Evolutionary conservation across 2,113 vertebrate genomes (phyloP).

Genomic region (Phoenicopterus ruber): DNA sequence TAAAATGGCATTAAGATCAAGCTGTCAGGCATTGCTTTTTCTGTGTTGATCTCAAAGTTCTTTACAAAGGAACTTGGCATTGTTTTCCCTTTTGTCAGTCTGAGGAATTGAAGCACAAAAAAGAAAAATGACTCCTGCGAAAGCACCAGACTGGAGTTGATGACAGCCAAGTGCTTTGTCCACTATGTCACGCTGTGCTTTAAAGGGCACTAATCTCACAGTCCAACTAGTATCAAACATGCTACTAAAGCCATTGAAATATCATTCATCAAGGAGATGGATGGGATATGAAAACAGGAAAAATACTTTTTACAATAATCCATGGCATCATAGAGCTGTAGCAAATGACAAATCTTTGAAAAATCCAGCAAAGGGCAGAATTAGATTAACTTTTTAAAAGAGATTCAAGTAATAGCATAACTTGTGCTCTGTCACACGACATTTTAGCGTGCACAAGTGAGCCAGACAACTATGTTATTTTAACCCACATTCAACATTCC

Average conservation of each 20-base stretch:
- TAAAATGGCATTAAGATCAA: neutral
- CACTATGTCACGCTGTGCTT: neutral
- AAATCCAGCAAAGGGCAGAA: neutral
- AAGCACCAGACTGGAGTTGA: neutral
- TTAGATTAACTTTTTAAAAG: neutral
- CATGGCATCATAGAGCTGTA: neutral
- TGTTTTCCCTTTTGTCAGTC: neutral
- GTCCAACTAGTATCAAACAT: neutral
- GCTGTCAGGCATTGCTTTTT: neutral
- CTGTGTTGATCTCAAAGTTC: neutral
- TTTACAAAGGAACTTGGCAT: neutral
- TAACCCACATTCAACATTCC: slow-evolving; percentile 11
- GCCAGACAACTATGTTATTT: neutral
- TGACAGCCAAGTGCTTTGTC: neutral
- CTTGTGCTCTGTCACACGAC: neutral
- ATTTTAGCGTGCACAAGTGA: neutral
- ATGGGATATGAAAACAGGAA: neutral
- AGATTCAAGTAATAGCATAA: neutral
- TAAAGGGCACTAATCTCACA: neutral
- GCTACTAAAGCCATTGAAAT: neutral
- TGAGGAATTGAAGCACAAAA: neutral
- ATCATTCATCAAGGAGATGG: neutral
- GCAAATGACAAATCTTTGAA: neutral
- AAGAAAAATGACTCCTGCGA: neutral
- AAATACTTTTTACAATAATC: neutral